Conservation (phyloP, 2,113 vertebrate genomes). For the Zingel zingel region DNA sequence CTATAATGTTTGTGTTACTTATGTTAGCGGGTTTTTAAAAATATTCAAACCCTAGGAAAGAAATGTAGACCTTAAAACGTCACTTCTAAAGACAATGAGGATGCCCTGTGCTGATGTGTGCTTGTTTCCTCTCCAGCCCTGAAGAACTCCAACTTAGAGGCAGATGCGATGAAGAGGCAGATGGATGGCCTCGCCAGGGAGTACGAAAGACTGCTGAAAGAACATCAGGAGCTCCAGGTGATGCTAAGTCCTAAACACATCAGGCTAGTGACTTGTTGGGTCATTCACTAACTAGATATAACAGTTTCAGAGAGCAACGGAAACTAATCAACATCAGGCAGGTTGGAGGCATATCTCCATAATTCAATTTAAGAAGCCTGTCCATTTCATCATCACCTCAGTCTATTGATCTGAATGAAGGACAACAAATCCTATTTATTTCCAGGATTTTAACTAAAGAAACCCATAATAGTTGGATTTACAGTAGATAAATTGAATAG, state of each 20-base stretch:
- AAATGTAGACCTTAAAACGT: neutral
- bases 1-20: neutral
- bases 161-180: constrained; percentile 85
- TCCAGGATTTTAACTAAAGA: neutral
- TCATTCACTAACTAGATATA: neutral
- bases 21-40: neutral
- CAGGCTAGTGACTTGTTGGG: constrained; percentile 1
- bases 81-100: neutral
- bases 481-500: neutral
- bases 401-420: neutral
- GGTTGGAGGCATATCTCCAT: neutral
- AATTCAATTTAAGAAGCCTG: neutral
- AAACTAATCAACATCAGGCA: neutral
- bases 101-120: neutral
- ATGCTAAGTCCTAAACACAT: neutral
- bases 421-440: neutral
- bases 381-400: neutral
- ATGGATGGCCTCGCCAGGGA: constrained; percentile 88
- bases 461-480: neutral
- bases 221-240: constrained; percentile 91
- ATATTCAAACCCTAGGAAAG: neutral
- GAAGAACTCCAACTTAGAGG: constrained; percentile 85
- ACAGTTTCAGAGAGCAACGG: neutral
- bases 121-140: constrained; percentile 84
- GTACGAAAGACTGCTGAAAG: constrained; percentile 89